Evolutionary conservation across 2,797 vertebrate genomes (phyloP).

Genomic region (Synaphobranchus kaupii): DNA sequence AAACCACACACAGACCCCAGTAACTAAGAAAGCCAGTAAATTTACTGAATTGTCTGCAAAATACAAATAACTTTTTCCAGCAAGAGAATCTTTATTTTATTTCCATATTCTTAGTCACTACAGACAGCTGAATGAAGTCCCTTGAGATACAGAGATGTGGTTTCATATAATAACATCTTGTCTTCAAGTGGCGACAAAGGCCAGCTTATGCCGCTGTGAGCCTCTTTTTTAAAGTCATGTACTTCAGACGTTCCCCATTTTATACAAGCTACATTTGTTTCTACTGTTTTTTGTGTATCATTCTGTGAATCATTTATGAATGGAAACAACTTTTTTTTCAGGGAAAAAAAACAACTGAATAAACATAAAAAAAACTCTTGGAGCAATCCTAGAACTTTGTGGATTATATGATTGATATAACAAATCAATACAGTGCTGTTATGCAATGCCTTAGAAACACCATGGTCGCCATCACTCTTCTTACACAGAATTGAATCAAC

Average conservation of each 20-base stretch:
- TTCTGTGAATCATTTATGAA: slow-evolving; percentile 34
- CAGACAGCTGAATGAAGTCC: slow-evolving; percentile 84
- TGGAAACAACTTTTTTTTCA: slow-evolving; percentile 43
- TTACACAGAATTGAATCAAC: slow-evolving; percentile 61
- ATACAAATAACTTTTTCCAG: slow-evolving; percentile 91
- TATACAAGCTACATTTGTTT: slow-evolving; percentile 76
- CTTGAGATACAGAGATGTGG: slow-evolving; percentile 84
- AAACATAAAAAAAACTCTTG: slow-evolving; percentile 70
- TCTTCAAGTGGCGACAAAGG: slow-evolving; percentile 93
- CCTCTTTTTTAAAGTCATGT: slow-evolving; percentile 71
- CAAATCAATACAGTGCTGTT: slow-evolving; percentile 28
- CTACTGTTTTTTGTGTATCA: slow-evolving; percentile 67
- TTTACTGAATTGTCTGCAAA: slow-evolving; percentile 92
- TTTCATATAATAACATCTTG: slow-evolving; percentile 84
- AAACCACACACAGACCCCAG: slow-evolving; percentile 67
- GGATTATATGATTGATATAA: slow-evolving; percentile 52
- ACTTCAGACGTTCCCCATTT: slow-evolving; percentile 78
- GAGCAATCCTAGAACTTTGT: slow-evolving; percentile 76
- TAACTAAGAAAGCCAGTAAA: slow-evolving; percentile 92
- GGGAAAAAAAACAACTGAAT: slow-evolving; percentile 33
- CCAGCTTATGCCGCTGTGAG: slow-evolving; percentile 94
- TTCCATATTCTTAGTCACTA: slow-evolving; percentile 81
- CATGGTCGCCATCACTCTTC: slow-evolving; percentile 32
- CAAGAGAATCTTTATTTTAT: slow-evolving; percentile 83
- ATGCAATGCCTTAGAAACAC: slow-evolving; percentile 29